Evolutionary conservation across 1,140 invertebrate species (phyloP), one percentile per base, ranked within the genome.

Genomic region (Hycleus phaleratus): DNA sequence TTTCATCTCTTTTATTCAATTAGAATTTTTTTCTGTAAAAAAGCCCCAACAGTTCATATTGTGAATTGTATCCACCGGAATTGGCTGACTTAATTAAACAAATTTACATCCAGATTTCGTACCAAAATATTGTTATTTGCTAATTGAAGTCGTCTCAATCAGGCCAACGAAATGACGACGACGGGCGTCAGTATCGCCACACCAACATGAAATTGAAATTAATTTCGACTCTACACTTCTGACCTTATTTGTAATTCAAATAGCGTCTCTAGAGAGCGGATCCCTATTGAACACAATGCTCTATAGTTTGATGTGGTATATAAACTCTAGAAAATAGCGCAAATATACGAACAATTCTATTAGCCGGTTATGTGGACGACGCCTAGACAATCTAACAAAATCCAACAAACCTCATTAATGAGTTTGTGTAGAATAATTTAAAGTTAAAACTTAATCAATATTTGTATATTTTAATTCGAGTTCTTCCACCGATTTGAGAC

Each of bases 211-310:
- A 61, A 64, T 67, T 65, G 62, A 67, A 67, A 67, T 67, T 67
- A 67, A 67, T 67, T 67, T 67, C 56, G 51, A 60, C 12, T 55
- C 58, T 39, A 52, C 49, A 56, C 44, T 51, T 58, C 57, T 65
- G 61, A 60, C 63, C 65, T 60, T 49, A 67, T 67, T 67, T 67
- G 65, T 60, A 67, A 64, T 67, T 65, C 65, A 65, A 67, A 67
- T 67, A 58, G 56, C 40, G 51, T 51, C 43, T 47, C 55, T 46
- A 26, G 51, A 50, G 52, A 43, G 56, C 56, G 32, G 7, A 32
- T 5, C 32, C 7, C 32, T 32, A 32, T 32, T 32, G 4, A 7
- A 32, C 32, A 32, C 52, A 54, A 54, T 54, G 52, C 44, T n/a
- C 10, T 32, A 45, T 11, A 24, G 44, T 52, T 39, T 24, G 38